Evolutionary conservation across 2,888 invertebrate genomes (phyloP).

Genomic region (Drosophila incognita): DNA sequence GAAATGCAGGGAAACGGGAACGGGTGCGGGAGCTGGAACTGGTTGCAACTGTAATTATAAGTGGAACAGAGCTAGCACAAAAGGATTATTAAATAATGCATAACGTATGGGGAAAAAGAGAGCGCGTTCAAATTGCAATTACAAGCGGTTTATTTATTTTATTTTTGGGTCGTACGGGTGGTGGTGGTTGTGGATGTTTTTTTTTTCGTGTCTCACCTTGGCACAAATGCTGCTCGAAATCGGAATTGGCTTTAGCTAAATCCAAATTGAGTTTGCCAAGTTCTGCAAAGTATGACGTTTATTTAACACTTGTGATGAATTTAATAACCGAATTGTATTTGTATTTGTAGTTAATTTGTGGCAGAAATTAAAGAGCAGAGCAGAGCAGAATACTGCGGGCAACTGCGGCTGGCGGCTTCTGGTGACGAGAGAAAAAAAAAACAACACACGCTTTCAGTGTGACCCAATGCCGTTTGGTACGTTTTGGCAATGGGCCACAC

Average conservation of each 20-base stretch:
- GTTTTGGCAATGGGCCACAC: slow-evolving; percentile 33
- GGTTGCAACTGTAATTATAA: slow-evolving; percentile 60
- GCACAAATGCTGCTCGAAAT: slow-evolving; percentile 82
- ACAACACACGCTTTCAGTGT: slow-evolving; percentile 61
- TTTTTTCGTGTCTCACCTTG: slow-evolving; percentile 71
- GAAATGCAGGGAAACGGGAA: slow-evolving; percentile 16
- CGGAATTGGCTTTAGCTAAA: slow-evolving; percentile 76
- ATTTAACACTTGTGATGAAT: slow-evolving; percentile 33
- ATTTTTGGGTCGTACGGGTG: slow-evolving; percentile 6
- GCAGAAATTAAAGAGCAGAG: slow-evolving; percentile 22
- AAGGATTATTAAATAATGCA: slow-evolving; percentile 28
- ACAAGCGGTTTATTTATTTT: slow-evolving; percentile 10
- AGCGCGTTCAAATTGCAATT: slow-evolving; percentile 19
- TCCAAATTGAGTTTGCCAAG: slow-evolving; percentile 79
- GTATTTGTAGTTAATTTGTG: slow-evolving; percentile 17
- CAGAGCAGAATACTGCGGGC: slow-evolving; percentile 41
- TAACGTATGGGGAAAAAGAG: not conserved
- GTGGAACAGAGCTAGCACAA: slow-evolving; percentile 44
- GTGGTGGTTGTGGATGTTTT: slow-evolving; percentile 12
- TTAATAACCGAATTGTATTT: slow-evolving; percentile 14
- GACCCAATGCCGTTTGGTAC: slow-evolving; percentile 53
- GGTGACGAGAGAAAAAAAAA: slow-evolving; percentile 42
- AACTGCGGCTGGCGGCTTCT: slow-evolving; percentile 57
- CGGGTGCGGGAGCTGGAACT: slow-evolving; percentile 16
- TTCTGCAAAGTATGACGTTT: slow-evolving; percentile 66